Base-by-base conservation (phyloP, 2,113 vertebrate genomes). In the Sceloporus undulatus region DNA sequence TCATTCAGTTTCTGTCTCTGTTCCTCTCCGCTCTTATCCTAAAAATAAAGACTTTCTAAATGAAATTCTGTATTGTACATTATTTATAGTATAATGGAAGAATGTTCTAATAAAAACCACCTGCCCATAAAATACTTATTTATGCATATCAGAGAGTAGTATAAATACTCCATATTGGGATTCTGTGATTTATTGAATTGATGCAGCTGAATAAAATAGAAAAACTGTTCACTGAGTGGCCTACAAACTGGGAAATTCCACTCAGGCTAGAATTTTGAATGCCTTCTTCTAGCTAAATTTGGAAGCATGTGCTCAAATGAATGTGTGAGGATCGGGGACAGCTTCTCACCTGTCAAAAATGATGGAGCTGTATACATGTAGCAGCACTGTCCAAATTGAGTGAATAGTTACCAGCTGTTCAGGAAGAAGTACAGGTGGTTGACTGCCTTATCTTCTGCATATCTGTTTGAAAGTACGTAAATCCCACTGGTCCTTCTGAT, bases 1-100 rank as follows among this genome's bases (percentile, higher is more conserved):
- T 85, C 79, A 66, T 1, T 11, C n/a, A 62, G 59, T 82, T 25
- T 79, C 80, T 70, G 40, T 80, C 42, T 85, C 42, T 83, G 9
- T 75, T 21, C 29, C 3, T 42, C 11, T 18, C 9, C 65, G 5
- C 62, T 29, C 23, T 16, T 88, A 56, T 81, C 79, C 73, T 23
- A 38, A 34, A 27, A 85, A 73, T 16, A 73, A 52, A 48, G 27
- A 81, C 27, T 81, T 23, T 70, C 82, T 85, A 19, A 73, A 92
- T 85, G 77, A 87, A 62, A 65, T 77, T 68, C 14, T 90, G 59
- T 23, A 65, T 84, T 0, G 1, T 83, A 29, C 71, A 88, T 87
- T 86, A 79, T 71, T 62, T 82, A 91, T 87, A 66, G 59, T 81
- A 87, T 80, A 87, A 82, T 84, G 78, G 86, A 86, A 62, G 56